Conservation (phyloP, 1,140 invertebrate genomes). For the Drosophila dunni region DNA sequence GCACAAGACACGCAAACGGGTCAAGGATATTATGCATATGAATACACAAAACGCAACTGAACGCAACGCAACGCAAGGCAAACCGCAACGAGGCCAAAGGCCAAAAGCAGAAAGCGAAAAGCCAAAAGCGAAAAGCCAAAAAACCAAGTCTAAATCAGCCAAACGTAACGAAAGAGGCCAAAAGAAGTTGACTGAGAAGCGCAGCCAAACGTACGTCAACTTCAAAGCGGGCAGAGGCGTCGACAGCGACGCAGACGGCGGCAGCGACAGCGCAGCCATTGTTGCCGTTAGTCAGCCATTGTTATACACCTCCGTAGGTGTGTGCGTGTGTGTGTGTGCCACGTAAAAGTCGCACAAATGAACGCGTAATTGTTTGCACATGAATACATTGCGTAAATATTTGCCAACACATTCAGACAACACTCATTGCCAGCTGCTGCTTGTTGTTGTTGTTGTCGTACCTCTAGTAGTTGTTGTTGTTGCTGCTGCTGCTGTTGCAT, state of each 20-base stretch:
- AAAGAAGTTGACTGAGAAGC: constrained; percentile 19
- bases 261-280: not conserved
- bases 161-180: constrained; percentile 19
- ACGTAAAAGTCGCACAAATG: constrained; percentile 75
- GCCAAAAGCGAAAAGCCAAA: constrained; percentile 3
- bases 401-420: constrained; percentile 52
- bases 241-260: not conserved
- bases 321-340: constrained; percentile 29
- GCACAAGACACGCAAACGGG: constrained; percentile 67
- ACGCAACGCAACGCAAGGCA: constrained; percentile 15
- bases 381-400: constrained; percentile 80
- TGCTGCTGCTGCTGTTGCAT: constrained; percentile 34
- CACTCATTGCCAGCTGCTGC: constrained; percentile 19
- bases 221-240: constrained; percentile 22
- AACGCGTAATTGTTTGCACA: constrained; percentile 81
- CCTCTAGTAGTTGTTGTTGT: not conserved
- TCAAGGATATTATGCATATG: constrained; percentile 79
- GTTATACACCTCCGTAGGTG: not conserved
- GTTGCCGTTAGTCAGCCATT: constrained; percentile 26
- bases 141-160: constrained; percentile 24
- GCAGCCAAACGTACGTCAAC: constrained; percentile 38
- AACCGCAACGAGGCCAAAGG: constrained; percentile 12
- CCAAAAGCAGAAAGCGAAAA: not conserved
- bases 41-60: constrained; percentile 38
- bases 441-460: not conserved